Evolutionary conservation across 2,888 invertebrate species (phyloP).

Genomic region (Iphiclides podalirius): DNA sequence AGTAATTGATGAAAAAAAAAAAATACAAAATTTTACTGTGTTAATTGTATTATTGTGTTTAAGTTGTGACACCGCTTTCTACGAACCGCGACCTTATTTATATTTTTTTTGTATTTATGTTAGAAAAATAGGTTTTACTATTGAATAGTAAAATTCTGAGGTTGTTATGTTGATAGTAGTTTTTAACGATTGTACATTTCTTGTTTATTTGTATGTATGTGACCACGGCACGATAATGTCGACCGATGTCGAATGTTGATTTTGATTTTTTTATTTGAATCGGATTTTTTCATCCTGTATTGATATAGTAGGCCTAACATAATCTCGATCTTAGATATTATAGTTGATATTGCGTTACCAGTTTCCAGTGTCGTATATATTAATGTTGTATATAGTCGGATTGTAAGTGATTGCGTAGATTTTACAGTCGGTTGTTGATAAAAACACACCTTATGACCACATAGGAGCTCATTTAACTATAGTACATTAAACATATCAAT

Average conservation of each 20-base stretch:
- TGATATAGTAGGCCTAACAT: constrained; percentile 56
- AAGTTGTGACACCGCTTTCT: constrained; percentile 66
- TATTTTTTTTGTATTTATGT: constrained; percentile 44
- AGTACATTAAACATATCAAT: constrained; percentile 78
- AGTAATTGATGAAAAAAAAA: constrained; percentile 4
- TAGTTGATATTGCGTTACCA: constrained; percentile 55
- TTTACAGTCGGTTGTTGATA: constrained; percentile 49
- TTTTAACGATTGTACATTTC: constrained; percentile 70
- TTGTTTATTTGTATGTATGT: constrained; percentile 49
- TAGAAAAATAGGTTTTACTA: constrained; percentile 66
- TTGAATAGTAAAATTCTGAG: constrained; percentile 74
- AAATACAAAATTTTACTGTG: neutral
- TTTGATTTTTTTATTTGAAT: constrained; percentile 7
- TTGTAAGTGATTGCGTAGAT: constrained; percentile 45
- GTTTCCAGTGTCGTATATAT: constrained; percentile 57
- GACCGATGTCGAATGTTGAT: neutral
- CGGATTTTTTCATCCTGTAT: constrained; percentile 4
- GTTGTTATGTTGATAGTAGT: constrained; percentile 75
- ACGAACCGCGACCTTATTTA: no score
- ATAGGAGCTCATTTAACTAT: constrained; percentile 57
- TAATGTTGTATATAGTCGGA: constrained; percentile 48
- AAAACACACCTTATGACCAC: constrained; percentile 59
- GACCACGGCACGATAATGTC: neutral
- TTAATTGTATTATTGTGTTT: constrained; percentile 32
- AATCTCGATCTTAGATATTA: constrained; percentile 54